Conservation (phyloP, 2,113 vertebrate species). For the Microcebus jonahi region DNA sequence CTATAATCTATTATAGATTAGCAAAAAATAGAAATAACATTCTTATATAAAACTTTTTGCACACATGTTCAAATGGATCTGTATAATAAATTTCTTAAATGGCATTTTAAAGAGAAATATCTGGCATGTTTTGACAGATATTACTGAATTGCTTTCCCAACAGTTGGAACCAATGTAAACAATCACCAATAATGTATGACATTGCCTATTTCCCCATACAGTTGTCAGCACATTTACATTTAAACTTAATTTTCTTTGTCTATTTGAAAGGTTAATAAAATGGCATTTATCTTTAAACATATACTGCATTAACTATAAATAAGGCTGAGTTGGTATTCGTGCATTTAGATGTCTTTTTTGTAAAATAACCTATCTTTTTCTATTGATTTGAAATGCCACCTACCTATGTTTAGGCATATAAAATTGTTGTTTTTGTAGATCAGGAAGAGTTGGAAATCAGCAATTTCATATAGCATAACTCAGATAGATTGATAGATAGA, state of each 20-base stretch:
- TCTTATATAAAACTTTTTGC: background rate
- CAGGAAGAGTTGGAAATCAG: background rate
- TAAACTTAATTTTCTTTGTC: background rate
- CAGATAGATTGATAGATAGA: background rate
- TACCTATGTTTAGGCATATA: background rate
- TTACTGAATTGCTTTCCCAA: background rate
- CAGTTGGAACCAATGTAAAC: background rate
- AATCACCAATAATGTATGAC: background rate
- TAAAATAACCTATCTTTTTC: background rate
- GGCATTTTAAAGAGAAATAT: background rate
- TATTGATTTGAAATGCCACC: background rate
- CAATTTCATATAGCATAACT: background rate
- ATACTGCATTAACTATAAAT: background rate
- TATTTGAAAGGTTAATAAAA: background rate
- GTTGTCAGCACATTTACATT: background rate
- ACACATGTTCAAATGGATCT: background rate
- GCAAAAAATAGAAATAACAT: background rate
- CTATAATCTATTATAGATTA: too few relatives aligned
- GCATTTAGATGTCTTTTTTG: background rate
- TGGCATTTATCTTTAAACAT: background rate
- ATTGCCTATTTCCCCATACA: background rate
- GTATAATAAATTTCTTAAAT: background rate
- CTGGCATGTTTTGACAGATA: background rate
- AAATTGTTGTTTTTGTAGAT: background rate
- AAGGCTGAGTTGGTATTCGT: background rate